Evolutionary conservation across 2,888 invertebrate species (phyloP).

Genomic region (Abrostola triplasia): DNA sequence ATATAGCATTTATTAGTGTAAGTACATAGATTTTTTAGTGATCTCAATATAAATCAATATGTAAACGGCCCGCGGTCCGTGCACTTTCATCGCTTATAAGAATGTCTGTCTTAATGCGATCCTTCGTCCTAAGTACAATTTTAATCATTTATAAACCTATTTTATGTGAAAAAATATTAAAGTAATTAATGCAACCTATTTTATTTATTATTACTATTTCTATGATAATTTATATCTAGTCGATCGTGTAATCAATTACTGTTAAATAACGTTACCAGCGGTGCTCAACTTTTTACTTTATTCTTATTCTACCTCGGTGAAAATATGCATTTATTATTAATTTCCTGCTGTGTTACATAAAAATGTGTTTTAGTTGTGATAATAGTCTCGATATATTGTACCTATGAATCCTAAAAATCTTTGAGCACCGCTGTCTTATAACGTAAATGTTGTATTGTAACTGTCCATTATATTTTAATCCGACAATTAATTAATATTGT

Average conservation of each 20-base stretch:
- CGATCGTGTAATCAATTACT: constrained; percentile 1
- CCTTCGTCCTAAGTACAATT: constrained; percentile 33
- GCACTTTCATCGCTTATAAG: too few relatives aligned
- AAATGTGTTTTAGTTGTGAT: too few relatives aligned
- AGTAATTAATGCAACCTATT: constrained; percentile 3
- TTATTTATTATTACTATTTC: neutral
- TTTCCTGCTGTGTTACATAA: neutral
- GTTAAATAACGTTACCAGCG: constrained; percentile 14
- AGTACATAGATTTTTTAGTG: constrained; percentile 57
- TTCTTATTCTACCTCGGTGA: too few relatives aligned
- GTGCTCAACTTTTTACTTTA: neutral
- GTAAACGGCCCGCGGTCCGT: constrained; percentile 14
- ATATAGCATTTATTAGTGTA: constrained; percentile 62
- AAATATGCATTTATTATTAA: neutral
- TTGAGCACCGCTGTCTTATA: constrained; percentile 1
- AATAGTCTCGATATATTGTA: too few relatives aligned
- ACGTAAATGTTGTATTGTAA: constrained; percentile 17
- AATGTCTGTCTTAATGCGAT: neutral
- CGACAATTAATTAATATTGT: neutral
- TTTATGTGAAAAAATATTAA: constrained; percentile 3
- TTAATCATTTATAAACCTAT: constrained; percentile 20
- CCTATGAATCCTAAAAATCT: neutral
- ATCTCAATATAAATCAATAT: constrained; percentile 57
- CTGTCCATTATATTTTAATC: neutral
- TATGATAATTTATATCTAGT: constrained; percentile 28